Conservation (phyloP, 2,888 invertebrate genomes). For the Prosopocoilus inquinatus region DNA sequence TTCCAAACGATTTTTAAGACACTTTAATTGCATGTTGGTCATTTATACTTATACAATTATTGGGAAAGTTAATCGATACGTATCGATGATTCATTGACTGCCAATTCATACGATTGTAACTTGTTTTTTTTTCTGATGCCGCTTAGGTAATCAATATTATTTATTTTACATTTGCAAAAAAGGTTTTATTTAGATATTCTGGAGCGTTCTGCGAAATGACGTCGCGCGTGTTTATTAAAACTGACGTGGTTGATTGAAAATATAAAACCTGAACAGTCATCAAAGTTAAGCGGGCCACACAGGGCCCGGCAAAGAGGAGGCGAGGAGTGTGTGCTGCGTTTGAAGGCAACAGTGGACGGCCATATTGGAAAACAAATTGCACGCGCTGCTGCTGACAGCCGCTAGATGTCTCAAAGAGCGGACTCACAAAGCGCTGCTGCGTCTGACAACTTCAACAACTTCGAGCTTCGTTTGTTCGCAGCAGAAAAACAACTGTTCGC, state of each 20-base stretch:
- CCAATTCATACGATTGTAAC: too few species aligned
- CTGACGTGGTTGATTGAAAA: slow-evolving; percentile 18
- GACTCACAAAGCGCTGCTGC: slow-evolving; percentile 45
- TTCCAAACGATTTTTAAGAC: too few species aligned
- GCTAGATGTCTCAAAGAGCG: slow-evolving; percentile 50
- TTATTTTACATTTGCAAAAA: too few species aligned
- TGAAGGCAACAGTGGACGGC: slow-evolving; percentile 43
- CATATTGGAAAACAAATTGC: slow-evolving; percentile 50
- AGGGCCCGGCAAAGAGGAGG: slow-evolving; percentile 4
- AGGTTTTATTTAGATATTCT: too few species aligned
- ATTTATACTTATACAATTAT: too few species aligned
- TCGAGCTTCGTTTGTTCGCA: slow-evolving; percentile 44
- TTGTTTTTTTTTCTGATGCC: too few species aligned
- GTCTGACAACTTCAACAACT: slow-evolving; percentile 48
- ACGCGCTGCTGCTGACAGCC: slow-evolving; percentile 46
- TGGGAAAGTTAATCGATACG: too few species aligned
- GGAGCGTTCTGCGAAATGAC: too few species aligned
- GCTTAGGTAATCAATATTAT: too few species aligned
- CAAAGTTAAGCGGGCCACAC: slow-evolving; percentile 17
- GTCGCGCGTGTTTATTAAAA: background rate
- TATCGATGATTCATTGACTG: too few species aligned
- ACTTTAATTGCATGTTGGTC: too few species aligned
- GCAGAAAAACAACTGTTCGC: slow-evolving; percentile 44
- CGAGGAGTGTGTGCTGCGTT: slow-evolving; percentile 37
- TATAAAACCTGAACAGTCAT: slow-evolving; percentile 24